Evolutionary conservation across 2,113 vertebrate genomes (phyloP).

Genomic region (Mus spicilegus): DNA sequence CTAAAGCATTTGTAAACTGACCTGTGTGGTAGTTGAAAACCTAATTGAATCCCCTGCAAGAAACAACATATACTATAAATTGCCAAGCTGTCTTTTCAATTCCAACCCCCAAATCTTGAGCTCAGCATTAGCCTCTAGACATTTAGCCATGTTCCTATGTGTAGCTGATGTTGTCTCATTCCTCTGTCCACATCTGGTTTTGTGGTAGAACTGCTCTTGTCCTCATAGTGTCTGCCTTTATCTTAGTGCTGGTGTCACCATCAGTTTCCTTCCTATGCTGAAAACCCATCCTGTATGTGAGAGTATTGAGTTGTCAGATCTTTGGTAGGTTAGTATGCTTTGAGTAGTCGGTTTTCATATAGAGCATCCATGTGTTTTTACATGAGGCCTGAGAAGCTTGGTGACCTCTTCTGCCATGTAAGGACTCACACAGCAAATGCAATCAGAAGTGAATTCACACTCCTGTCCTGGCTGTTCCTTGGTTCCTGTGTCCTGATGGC

Average conservation of each 20-base stretch:
- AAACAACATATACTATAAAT: not conserved
- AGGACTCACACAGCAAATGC: too few relatives aligned
- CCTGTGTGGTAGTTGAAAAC: not conserved
- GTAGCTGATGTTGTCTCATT: not conserved
- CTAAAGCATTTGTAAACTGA: not conserved
- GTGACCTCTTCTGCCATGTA: too few relatives aligned
- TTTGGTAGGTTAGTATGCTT: not conserved
- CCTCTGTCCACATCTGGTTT: not conserved
- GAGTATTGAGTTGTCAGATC: too few relatives aligned
- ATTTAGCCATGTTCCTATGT: rapidly evolving
- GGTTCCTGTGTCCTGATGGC: too few relatives aligned
- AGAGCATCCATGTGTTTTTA: not conserved
- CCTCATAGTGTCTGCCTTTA: not conserved
- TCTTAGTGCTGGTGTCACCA: too few relatives aligned
- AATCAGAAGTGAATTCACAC: not conserved
- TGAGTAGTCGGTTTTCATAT: not conserved
- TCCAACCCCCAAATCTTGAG: not conserved
- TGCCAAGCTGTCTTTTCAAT: not conserved
- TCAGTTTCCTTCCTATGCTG: not conserved
- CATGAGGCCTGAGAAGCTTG: not conserved
- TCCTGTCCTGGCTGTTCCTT: too few relatives aligned
- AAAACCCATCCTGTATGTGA: not conserved
- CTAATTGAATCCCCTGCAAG: not conserved
- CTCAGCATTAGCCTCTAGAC: not conserved
- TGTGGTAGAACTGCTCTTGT: not conserved